Evolutionary conservation across 2,888 invertebrate genomes (phyloP), one percentile per base, ranked within the genome.

Genomic region (Drosophila meridiana): DNA sequence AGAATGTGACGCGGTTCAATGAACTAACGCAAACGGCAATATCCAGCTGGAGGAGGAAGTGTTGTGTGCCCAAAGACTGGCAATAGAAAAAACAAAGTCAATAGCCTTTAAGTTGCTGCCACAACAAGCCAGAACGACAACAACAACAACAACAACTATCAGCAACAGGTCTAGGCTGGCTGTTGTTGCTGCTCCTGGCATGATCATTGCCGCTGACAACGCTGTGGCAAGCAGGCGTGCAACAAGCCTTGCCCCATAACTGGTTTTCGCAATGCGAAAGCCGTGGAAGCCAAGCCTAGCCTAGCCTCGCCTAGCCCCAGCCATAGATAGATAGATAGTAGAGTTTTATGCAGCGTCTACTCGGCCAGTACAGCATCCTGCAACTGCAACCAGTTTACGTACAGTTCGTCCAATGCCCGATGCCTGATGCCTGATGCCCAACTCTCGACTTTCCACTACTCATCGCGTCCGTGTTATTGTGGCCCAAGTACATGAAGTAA

Each of bases 401-500:
- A 88, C 85, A 85, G 85, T 85, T 84, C 72, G 34, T 55, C 60
- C 59, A 42, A 34, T 36, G 45, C 36, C 8, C 48, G 4, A 48
- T 48, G 42, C 32, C 20, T 20, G 56, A 2, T 43, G 42, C 32
- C 34, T 13, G 57, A 14, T 61, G 34, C 52, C 40, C 76, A 73
- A 73, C 73, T 69, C 73, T 68, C 70, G 52, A 66, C 70, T 70
- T 71, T 78, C 53, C 63, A 71, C 77, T 70, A 70, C 74, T 78
- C 78, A 78, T 74, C 78, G 74, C 60, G 73, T 59, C 82, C 82
- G 79, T 87, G 90, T 87, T 89, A 89, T 86, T 87, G 83, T 78
- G 82, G 76, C 68, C 73, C 78, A 84, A 87, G 90, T 89, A 89
- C 90, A 90, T 84, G 84, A 78, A 87, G 90, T 89, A 89, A 89